These are phyloP conservation scores for Chamaetylas fuelleborni DNA, from an alignment of 2,113 vertebrate genomes.

Conservation along the genomic window DNA sequence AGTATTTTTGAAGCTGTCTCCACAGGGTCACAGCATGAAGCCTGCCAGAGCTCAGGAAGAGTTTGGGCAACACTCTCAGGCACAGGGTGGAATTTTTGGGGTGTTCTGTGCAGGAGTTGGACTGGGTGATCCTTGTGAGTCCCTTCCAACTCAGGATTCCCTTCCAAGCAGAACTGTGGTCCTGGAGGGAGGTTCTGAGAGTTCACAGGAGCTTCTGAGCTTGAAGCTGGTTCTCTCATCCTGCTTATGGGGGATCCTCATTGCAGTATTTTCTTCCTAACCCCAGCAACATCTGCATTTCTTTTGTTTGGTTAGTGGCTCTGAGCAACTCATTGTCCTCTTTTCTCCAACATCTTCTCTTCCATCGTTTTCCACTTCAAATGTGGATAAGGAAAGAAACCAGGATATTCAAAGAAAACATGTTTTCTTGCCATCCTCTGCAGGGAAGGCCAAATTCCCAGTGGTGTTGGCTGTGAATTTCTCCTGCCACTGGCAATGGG, in stretches of 20 bases:
- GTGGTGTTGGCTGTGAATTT: neutral
- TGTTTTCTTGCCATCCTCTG: neutral
- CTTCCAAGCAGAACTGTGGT: neutral
- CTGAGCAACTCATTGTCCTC: neutral
- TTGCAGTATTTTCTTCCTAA: neutral
- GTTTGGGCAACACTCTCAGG: neutral
- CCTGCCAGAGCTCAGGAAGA: neutral
- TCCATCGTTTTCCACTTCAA: neutral
- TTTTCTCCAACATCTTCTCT: neutral
- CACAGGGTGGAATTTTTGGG: neutral
- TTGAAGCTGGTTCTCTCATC: neutral
- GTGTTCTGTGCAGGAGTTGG: neutral
- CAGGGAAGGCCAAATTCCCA: neutral
- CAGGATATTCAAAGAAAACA: neutral
- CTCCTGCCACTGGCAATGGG: neutral
- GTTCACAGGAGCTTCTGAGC: neutral
- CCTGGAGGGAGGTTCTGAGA: neutral
- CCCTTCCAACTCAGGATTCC: neutral
- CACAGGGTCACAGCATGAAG: neutral
- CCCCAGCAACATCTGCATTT: neutral
- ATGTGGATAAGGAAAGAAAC: neutral
- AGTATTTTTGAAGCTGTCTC: neutral
- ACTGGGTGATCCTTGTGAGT: neutral
- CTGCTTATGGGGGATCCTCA: neutral
- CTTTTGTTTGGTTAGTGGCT: neutral